Percentiles rank a stretch among this genome's conserved stretches.
Evolutionary conservation across 2,113 vertebrate genomes (phyloP).

Genomic region (Embiotoca jacksoni): DNA sequence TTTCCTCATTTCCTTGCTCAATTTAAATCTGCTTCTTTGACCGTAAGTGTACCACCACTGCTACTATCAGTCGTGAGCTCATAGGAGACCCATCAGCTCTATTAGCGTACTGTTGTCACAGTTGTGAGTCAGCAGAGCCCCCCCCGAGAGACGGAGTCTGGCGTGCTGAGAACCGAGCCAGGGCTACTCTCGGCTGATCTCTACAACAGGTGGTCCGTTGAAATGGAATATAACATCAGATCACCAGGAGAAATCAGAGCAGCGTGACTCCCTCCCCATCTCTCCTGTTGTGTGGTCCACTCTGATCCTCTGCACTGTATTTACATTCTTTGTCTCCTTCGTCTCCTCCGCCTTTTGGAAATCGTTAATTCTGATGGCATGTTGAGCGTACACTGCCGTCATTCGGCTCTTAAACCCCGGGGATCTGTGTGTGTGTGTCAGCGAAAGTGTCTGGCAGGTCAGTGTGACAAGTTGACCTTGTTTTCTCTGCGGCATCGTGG

Average conservation of each 20-base stretch:
- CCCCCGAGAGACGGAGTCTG: slow-evolving; percentile 32
- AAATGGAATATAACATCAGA: slow-evolving; percentile 58
- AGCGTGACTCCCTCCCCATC: slow-evolving; percentile 31
- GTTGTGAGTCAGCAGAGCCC: slow-evolving; percentile 49
- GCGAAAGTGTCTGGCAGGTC: slow-evolving; percentile 59
- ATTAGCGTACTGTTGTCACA: slow-evolving; percentile 19
- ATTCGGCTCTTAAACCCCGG: slow-evolving; percentile 49
- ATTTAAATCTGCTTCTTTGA: neutral
- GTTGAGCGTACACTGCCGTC: slow-evolving; percentile 55
- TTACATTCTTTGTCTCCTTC: slow-evolving; percentile 69
- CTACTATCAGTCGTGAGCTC: neutral
- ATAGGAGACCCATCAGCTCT: slow-evolving; percentile 22
- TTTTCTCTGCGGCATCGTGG: slow-evolving; percentile 66
- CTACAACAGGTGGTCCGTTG: slow-evolving; percentile 71
- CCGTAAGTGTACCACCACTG: neutral
- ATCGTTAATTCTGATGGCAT: slow-evolving; percentile 63
- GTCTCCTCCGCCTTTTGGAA: slow-evolving; percentile 60
- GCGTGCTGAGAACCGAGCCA: slow-evolving; percentile 49
- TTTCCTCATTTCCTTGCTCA: neutral
- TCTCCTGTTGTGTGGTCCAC: slow-evolving; percentile 72
- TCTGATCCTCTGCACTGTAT: slow-evolving; percentile 65
- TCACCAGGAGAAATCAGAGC: slow-evolving; percentile 50
- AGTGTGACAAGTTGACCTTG: slow-evolving; percentile 61
- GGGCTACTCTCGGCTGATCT: slow-evolving; percentile 43
- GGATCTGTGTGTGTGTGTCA: slow-evolving; percentile 25